A percentile compares a stretch with the other conserved stretches of the same genome.
Conservation (phyloP, 2,797 vertebrate genomes). For the Micrastur ruficollis region DNA sequence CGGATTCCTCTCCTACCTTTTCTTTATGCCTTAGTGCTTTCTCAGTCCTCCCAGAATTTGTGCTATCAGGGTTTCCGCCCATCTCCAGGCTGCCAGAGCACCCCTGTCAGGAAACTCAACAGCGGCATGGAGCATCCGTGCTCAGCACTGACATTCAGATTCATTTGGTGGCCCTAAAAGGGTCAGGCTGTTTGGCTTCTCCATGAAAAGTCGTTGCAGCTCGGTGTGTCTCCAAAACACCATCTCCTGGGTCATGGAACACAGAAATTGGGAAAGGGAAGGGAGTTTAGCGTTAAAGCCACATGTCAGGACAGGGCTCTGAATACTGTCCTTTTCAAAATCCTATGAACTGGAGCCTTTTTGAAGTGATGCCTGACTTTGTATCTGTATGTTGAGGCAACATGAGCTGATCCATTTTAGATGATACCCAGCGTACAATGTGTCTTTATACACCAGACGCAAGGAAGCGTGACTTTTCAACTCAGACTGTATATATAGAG, state of each 20-base stretch:
- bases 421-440: background rate
- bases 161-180: background rate
- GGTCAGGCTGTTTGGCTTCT: background rate
- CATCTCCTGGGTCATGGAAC: background rate
- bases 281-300: background rate
- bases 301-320: background rate
- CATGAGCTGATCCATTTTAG: background rate
- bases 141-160: background rate
- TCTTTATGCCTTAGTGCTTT: background rate
- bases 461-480: background rate
- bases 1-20: background rate
- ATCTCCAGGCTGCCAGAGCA: background rate
- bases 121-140: rapidly evolving
- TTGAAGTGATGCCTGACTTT: background rate
- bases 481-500: background rate
- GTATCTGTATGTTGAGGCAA: background rate
- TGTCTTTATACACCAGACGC: background rate
- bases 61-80: background rate
- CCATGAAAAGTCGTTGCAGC: background rate
- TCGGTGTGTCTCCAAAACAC: background rate
- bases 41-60: background rate
- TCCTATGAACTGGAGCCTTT: background rate
- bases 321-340: background rate
- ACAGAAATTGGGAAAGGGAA: background rate
- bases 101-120: background rate